Percentiles rank a stretch among this genome's conserved stretches.
phyloP scores from a whole-genome alignment of 2,888 invertebrate species.

The Parochlus steinenii region DNA sequence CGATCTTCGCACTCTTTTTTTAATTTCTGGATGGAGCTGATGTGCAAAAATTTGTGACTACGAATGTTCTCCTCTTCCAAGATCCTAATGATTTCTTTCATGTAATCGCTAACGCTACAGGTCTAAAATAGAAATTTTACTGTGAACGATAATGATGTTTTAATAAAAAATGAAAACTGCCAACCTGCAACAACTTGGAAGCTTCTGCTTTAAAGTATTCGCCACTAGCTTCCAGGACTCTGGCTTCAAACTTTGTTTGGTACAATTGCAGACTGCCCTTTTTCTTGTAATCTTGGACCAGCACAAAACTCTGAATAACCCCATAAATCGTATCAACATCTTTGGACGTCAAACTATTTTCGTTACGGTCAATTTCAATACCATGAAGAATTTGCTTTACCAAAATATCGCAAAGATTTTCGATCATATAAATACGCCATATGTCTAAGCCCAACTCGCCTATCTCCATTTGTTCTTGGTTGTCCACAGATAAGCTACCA shows the following conservation, averaged over 20 bases:
- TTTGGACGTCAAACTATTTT: slow-evolving; percentile 24
- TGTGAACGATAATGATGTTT: no score
- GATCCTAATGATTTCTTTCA: slow-evolving; percentile 66
- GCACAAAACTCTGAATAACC: slow-evolving; percentile 80
- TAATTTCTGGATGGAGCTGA: slow-evolving; percentile 29
- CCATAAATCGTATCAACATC: slow-evolving; percentile 41
- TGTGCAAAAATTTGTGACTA: slow-evolving; percentile 59
- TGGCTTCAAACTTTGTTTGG: slow-evolving; percentile 65
- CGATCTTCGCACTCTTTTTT: slow-evolving; percentile 44
- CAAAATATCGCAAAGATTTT: slow-evolving; percentile 54
- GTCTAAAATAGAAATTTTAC: no score
- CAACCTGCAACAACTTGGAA: slow-evolving; percentile 56
- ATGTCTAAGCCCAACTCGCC: slow-evolving; percentile 66
- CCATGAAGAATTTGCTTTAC: slow-evolving; percentile 67
- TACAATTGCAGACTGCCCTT: slow-evolving; percentile 69
- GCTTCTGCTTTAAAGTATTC: slow-evolving; percentile 69
- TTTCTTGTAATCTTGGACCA: slow-evolving; percentile 75
- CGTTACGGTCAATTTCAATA: slow-evolving; percentile 57
- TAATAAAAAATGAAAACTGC: no score
- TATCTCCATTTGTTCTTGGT: slow-evolving; percentile 66
- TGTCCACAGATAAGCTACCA: slow-evolving; percentile 45
- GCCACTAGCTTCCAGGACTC: slow-evolving; percentile 70
- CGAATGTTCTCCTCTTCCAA: slow-evolving; percentile 60
- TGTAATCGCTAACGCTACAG: slow-evolving; percentile 75
- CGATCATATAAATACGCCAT: slow-evolving; percentile 70